Evolutionary conservation across 92 coral and sea anemone genomes (phyloP), one percentile per base, ranked within the genome.

Genomic region (Plumapathes pennacea): DNA sequence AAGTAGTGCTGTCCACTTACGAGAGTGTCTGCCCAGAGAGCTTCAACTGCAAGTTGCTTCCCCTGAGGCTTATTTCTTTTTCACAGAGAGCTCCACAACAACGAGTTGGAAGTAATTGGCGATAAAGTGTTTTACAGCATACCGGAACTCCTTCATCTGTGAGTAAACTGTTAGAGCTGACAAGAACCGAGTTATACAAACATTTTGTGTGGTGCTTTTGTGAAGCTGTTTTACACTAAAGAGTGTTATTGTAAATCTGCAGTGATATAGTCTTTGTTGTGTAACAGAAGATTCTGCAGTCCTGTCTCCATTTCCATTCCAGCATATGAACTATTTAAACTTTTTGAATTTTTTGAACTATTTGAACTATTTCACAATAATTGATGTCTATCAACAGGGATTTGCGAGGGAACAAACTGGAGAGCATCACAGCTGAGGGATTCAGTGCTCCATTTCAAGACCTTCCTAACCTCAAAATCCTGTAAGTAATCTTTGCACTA

Each of bases 71-170:
- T 49, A 3, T 17, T 38, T 46, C 2, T 64, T 13, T 23, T 15
- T 13, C 23, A 0, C 32, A 91, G 97, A 46, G 97, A 91, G 62
- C 77, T 91, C 21, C 97, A 87, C 29, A 83, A 30, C 33, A 91
- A 91, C 66, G 44, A 41, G 31, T 66, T 91, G 11, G 51, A 64
- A 12, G 42, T 43, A 41, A 91, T 91, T 42, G 85, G 78, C 4
- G 74, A 85, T 18, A 74, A 87, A 67, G 97, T 87, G 23, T 87
- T 91, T 72, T 88, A 75, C 74, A 71, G 76, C 24, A 87, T 91
- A 18, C 97, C 96, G 10, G 89, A 91, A 40, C 70, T 91, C 15
- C 76, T 89, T 9, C 96, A 91, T 64, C 62, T 91, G 97, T 91
- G 78, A 83, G 97, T 83, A 38, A 18, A 25, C 1, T 55, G n/a